A percentile compares a stretch with the other conserved stretches of the same genome.
phyloP scores from a whole-genome alignment of 2,888 invertebrate species.

The Hypena proboscidalis region DNA sequence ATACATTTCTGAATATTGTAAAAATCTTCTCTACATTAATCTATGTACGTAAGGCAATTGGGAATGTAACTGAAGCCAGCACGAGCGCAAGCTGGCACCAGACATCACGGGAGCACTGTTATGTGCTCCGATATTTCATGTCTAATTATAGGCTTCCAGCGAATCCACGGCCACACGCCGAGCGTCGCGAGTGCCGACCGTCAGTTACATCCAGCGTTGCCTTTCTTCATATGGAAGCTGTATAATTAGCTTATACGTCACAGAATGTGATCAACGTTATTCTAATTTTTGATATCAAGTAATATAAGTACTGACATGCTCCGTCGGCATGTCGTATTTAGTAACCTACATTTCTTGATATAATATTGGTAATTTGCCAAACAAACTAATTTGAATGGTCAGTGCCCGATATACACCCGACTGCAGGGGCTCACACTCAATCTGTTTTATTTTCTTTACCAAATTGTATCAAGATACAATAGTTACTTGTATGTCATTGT shows the following conservation, averaged over 20 bases:
- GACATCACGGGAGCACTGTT: background rate
- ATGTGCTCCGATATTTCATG: no score
- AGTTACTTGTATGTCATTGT: constrained; percentile 28
- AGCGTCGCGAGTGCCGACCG: background rate
- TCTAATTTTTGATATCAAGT: constrained; percentile 24
- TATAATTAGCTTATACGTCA: constrained; percentile 9
- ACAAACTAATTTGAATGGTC: constrained; percentile 21
- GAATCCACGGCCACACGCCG: no score
- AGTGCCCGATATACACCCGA: constrained; percentile 17
- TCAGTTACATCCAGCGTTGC: constrained; percentile 24
- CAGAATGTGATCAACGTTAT: constrained; percentile 14
- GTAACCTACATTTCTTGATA: constrained; percentile 27
- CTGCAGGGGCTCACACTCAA: no score
- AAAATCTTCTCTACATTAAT: constrained; percentile 23
- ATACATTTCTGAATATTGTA: constrained; percentile 27
- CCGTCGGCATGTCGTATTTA: constrained; percentile 17
- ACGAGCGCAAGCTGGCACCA: background rate
- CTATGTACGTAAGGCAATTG: constrained; percentile 28
- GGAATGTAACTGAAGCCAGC: constrained; percentile 20
- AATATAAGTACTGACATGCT: constrained; percentile 20
- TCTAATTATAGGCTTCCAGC: no score
- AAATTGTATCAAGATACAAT: constrained; percentile 38
- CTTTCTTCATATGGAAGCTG: constrained; percentile 18
- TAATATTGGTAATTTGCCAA: constrained; percentile 28
- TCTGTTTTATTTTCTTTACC: no score